These are phyloP conservation scores for Pogoniulus pusillus DNA, from an alignment of 2,797 vertebrate species.

Conservation along the genomic window DNA sequence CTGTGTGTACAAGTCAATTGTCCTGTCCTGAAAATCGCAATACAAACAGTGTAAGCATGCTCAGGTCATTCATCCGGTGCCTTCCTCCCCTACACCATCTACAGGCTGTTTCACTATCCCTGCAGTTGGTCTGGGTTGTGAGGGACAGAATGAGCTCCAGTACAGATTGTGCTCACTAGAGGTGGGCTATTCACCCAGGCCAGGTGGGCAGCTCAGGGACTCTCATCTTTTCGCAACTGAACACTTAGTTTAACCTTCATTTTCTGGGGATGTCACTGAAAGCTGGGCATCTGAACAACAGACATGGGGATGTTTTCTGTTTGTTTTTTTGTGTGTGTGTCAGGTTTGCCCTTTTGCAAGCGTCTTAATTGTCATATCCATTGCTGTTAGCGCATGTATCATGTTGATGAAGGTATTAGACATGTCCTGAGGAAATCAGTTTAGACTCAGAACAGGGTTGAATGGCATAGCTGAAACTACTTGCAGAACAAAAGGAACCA, in stretches of 20 bases:
- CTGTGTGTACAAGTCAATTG: conserved; percentile 81
- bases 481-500: not conserved
- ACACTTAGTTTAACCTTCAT: not conserved
- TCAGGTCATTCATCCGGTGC: not conserved
- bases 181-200: not conserved
- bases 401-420: not conserved
- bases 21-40: conserved; percentile 74
- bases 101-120: not conserved
- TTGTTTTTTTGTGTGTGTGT: not conserved
- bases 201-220: not conserved
- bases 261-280: not conserved
- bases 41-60: conserved; percentile 26
- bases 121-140: not conserved
- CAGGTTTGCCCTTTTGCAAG: not conserved
- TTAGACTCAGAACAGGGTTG: not conserved
- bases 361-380: not conserved
- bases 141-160: not conserved
- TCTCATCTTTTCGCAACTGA: not conserved
- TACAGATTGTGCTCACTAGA: not conserved
- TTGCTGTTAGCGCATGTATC: not conserved
- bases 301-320: not conserved
- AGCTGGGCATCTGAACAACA: not conserved
- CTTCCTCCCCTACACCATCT: not conserved
- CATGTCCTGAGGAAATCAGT: not conserved
- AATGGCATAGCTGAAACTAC: not conserved